Evolutionary conservation across 2,113 vertebrate genomes (phyloP), one percentile per base, ranked within the genome.

Genomic region (Phylloscopus whistleri): DNA sequence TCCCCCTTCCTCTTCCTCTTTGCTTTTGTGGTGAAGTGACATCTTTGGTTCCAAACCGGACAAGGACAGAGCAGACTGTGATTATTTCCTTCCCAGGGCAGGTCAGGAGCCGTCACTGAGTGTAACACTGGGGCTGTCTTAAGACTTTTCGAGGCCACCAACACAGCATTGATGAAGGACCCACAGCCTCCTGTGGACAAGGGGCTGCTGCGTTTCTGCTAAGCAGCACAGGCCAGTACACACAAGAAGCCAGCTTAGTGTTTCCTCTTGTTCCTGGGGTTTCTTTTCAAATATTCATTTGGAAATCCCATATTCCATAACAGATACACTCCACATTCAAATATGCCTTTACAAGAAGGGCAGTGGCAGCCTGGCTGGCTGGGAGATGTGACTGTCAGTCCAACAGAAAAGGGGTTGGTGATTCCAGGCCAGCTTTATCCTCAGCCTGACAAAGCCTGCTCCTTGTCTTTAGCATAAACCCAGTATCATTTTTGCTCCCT

Each of bases 1-100:
- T 87, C 53, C 7, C 44, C 70, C 37, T 97, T 96, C 93, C 94
- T 93, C 59, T 93, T 94, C 94, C 92, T 94, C 62, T 82, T 62
- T 0, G 5, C 52, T 85, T 95, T 94, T 91, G 90, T 92, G 79
- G 48, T 33, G 59, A 83, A 87, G 67, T 51, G 74, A 94, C 91
- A 83, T 63, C 84, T 90, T 73, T 74, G 87, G 39, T 64, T 95
- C 39, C 76, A 81, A 69, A 93, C 82, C 4, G 6, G 92, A 93
- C 46, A 69, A 88, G 31, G 58, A 72, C 88, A 94, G 92, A 90
- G n/a, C 85, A 91, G 59, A 18, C 56, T 33, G 15, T 60, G 75
- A 77, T 91, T 76, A 58, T 85, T 97, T 95, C 93, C 94, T 94
- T 95, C 67, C 80, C 84, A 79, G 44, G 43, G 60, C 35, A 80